Conservation (phyloP, 2,888 invertebrate genomes). For the Seira ritae region DNA sequence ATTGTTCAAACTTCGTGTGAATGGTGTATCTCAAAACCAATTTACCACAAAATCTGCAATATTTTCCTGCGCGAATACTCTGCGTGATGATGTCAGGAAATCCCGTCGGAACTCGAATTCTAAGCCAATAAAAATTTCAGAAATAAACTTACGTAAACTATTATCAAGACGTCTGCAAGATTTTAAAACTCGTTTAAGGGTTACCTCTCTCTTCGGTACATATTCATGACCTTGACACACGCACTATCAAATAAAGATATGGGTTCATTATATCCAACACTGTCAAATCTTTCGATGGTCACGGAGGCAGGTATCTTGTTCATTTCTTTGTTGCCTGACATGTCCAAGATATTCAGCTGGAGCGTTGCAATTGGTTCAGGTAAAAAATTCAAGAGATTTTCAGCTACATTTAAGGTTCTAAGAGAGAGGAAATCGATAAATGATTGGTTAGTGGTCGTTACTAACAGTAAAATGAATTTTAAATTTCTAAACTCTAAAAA, state of each 20-base stretch:
- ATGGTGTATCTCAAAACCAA: conserved; percentile 37
- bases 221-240: conserved; percentile 30
- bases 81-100: background rate
- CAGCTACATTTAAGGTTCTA: conserved; percentile 48
- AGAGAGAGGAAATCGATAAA: background rate
- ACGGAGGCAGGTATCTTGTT: background rate
- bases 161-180: too few species aligned
- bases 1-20: too few species aligned
- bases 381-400: conserved; percentile 48
- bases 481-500: too few species aligned
- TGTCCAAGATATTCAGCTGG: conserved; percentile 27
- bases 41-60: conserved; percentile 23
- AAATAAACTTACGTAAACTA: background rate
- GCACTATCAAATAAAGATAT: conserved; percentile 52
- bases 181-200: too few species aligned
- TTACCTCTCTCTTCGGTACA: conserved; percentile 18
- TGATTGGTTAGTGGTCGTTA: too few species aligned
- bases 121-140: background rate
- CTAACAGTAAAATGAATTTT: too few species aligned
- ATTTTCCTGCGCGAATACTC: conserved; percentile 38
- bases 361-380: conserved; percentile 36
- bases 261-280: conserved; percentile 26
- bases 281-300: conserved; percentile 10
- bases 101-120: background rate
- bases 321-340: conserved; percentile 37